A percentile compares a stretch with the other conserved stretches of the same genome.
Evolutionary conservation across 2,797 vertebrate species (phyloP).

Genomic region (Oryzias sinensis): DNA sequence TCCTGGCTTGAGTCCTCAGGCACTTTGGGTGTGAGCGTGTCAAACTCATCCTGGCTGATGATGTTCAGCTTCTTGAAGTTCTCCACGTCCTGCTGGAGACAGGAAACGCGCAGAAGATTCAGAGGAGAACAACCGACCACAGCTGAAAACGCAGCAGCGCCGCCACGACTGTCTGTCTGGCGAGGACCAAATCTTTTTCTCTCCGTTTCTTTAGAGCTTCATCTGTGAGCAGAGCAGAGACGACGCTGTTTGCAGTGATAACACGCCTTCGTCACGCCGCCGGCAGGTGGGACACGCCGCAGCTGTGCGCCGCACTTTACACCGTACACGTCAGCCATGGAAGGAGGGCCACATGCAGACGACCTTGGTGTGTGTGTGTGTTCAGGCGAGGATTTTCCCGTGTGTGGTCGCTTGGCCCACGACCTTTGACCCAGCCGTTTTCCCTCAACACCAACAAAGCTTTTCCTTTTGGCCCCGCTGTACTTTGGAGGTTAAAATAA

Average conservation of each 20-base stretch:
- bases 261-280: slow-evolving; percentile 19
- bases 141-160: too few species aligned
- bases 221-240: too few species aligned
- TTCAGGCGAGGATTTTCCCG: slow-evolving; percentile 65
- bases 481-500: too few species aligned
- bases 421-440: slow-evolving; percentile 29
- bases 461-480: too few species aligned
- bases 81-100: slow-evolving; percentile 84
- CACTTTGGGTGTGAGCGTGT: slow-evolving; percentile 81
- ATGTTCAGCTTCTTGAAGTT: slow-evolving; percentile 91
- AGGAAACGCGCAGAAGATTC: too few species aligned
- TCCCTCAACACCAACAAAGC: too few species aligned
- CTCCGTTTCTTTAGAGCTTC: too few species aligned
- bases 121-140: too few species aligned
- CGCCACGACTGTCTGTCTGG: too few species aligned
- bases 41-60: slow-evolving; percentile 90
- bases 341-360: neutral
- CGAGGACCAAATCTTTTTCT: too few species aligned
- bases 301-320: slow-evolving; percentile 61
- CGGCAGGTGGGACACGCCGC: slow-evolving; percentile 47
- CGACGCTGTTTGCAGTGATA: slow-evolving; percentile 25
- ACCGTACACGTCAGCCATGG: slow-evolving; percentile 38
- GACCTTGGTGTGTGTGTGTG: slow-evolving; percentile 36
- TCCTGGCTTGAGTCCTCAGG: slow-evolving; percentile 77
- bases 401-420: slow-evolving; percentile 6